These are phyloP conservation scores for Drosophila ananassae DNA, from an alignment of 1,140 invertebrate species.

Conservation along the genomic window DNA sequence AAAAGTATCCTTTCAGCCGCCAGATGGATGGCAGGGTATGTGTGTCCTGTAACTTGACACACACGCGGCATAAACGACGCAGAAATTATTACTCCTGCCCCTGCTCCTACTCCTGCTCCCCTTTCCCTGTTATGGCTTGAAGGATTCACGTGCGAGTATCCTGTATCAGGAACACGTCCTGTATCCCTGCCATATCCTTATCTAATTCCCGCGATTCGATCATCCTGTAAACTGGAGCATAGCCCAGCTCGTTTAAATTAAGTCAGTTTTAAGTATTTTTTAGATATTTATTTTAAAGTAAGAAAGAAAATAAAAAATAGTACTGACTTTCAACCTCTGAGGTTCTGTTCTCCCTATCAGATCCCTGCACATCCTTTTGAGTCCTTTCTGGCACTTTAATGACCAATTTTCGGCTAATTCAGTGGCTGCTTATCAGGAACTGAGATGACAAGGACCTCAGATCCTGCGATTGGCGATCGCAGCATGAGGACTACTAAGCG, in stretches of 20 bases:
- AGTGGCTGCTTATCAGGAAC: constrained; percentile 26
- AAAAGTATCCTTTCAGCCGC: constrained; percentile 2
- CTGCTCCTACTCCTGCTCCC: background rate
- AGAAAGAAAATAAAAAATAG: too few species aligned
- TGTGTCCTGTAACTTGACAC: constrained; percentile 68
- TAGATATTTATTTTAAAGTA: too few species aligned
- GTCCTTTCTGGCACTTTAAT: background rate
- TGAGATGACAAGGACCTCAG: background rate
- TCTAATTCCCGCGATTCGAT: constrained; percentile 41
- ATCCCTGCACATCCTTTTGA: background rate
- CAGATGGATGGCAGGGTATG: constrained; percentile 26
- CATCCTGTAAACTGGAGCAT: constrained; percentile 29
- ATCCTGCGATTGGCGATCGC: constrained; percentile 15
- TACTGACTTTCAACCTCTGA: too few species aligned
- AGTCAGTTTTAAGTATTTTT: background rate
- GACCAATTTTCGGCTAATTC: constrained; percentile 19
- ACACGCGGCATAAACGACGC: constrained; percentile 56
- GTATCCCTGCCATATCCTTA: constrained; percentile 30
- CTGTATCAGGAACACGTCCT: constrained; percentile 53
- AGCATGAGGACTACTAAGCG: constrained; percentile 9
- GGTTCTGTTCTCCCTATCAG: too few species aligned
- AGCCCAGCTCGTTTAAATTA: background rate
- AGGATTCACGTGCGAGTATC: constrained; percentile 40
- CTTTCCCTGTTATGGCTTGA: background rate
- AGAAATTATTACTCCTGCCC: constrained; percentile 58